A percentile compares a stretch with the other conserved stretches of the same genome.
Conservation (phyloP, 2,888 invertebrate species). For the Euzetes globulus region DNA sequence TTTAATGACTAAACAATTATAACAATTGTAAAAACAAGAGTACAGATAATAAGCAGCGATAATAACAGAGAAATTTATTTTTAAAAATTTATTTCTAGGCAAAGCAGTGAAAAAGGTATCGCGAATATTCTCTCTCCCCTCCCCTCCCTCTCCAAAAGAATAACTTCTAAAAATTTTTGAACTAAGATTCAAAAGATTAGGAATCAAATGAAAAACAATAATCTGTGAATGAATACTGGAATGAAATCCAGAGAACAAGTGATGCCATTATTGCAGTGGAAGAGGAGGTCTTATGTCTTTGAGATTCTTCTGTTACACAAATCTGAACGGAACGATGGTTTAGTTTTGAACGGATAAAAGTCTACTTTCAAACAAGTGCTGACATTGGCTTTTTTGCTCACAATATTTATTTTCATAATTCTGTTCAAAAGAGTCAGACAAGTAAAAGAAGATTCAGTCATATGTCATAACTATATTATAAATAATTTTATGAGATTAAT, state of each 20-base stretch:
- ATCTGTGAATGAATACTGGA: constrained; percentile 9
- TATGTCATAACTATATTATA: neutral
- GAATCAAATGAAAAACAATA: constrained; percentile 11
- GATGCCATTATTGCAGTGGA: constrained; percentile 1
- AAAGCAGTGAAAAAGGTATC: neutral
- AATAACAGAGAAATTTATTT: neutral
- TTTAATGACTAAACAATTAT: constrained; percentile 16
- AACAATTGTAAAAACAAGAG: constrained; percentile 15
- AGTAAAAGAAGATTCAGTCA: neutral
- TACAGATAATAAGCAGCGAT: constrained; percentile 5
- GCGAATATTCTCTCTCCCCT: neutral
- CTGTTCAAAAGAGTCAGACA: neutral
- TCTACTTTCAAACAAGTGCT: constrained; percentile 21
- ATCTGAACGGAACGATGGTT: neutral
- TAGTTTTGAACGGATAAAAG: neutral
- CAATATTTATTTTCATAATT: constrained; percentile 24
- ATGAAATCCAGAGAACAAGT: constrained; percentile 8
- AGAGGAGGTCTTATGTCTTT: neutral
- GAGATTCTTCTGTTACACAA: constrained; percentile 15
- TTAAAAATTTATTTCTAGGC: neutral
- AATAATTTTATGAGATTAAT: constrained; percentile 4
- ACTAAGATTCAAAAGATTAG: neutral
- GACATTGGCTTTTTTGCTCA: constrained; percentile 6
- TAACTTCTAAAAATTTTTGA: neutral
- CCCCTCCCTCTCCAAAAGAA: neutral